Conservation (phyloP, 2,888 invertebrate species). For the Abrostola tripartita region DNA sequence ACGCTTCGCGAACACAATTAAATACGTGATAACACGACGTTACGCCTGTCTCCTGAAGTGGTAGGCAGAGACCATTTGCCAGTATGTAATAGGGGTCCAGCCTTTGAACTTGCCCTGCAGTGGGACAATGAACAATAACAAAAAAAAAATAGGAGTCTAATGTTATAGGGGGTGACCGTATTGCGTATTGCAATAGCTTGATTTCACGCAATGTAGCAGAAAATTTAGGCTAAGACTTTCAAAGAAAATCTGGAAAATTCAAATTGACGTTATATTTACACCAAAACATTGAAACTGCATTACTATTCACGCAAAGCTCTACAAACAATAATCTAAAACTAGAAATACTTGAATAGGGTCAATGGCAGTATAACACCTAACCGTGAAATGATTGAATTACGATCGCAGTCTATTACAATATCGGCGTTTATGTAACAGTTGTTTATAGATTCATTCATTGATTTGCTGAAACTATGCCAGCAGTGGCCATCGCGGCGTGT, state of each 20-base stretch:
- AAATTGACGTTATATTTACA: too few species aligned
- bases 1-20: neutral
- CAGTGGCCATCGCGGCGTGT: conserved; percentile 1
- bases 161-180: too few species aligned
- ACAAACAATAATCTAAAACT: conserved; percentile 39
- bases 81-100: too few species aligned
- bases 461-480: conserved; percentile 36
- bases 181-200: too few species aligned
- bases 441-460: conserved; percentile 52
- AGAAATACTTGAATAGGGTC: conserved; percentile 52
- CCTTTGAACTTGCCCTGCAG: too few species aligned
- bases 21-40: neutral
- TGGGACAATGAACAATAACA: too few species aligned
- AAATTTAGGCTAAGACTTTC: too few species aligned
- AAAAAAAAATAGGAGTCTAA: too few species aligned
- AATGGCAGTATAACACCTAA: conserved; percentile 46
- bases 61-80: too few species aligned
- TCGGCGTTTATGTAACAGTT: conserved; percentile 46
- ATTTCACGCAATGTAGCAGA: too few species aligned
- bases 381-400: conserved; percentile 57
- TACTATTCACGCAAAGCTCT: conserved; percentile 16
- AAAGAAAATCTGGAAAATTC: too few species aligned
- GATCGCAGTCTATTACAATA: conserved; percentile 45
- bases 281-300: conserved; percentile 3
- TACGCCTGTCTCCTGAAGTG: too few species aligned